Conservation (phyloP, 2,888 invertebrate species). For the Allygus modestus region DNA sequence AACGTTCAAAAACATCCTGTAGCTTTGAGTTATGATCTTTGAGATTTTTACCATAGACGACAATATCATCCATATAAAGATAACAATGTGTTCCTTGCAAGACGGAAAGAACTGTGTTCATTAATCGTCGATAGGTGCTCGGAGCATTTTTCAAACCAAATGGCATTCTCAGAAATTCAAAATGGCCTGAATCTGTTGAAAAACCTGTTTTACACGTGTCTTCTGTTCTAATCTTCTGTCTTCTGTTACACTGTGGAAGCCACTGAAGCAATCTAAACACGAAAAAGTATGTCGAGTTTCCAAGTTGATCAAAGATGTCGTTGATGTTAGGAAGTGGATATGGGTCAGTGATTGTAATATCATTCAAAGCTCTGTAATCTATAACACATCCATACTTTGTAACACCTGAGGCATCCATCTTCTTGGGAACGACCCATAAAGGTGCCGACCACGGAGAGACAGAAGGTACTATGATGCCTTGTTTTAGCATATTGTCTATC, state of each 20-base stretch:
- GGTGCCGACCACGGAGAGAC: slow-evolving; percentile 72
- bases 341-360: slow-evolving; percentile 19
- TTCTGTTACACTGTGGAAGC: slow-evolving; percentile 66
- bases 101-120: slow-evolving; percentile 70
- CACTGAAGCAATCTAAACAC: slow-evolving; percentile 61
- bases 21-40: slow-evolving; percentile 41
- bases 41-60: slow-evolving; percentile 17
- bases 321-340: slow-evolving; percentile 34
- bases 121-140: slow-evolving; percentile 71
- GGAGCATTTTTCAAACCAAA: slow-evolving; percentile 72
- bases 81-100: slow-evolving; percentile 64
- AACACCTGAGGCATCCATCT: slow-evolving; percentile 62
- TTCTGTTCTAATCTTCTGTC: slow-evolving; percentile 70
- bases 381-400: background rate
- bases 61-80: slow-evolving; percentile 58
- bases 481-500: slow-evolving; percentile 59
- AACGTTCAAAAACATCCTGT: slow-evolving; percentile 34
- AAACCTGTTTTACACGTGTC: slow-evolving; percentile 72
- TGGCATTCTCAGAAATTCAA: slow-evolving; percentile 71
- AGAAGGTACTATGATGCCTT: slow-evolving; percentile 72
- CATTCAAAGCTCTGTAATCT: slow-evolving; percentile 45
- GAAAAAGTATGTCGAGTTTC: slow-evolving; percentile 23
- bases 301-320: slow-evolving; percentile 45
- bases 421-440: slow-evolving; percentile 73
- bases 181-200: slow-evolving; percentile 71